These are phyloP conservation scores for Procavia capensis DNA, from an alignment of 2,113 vertebrate species.

Conservation along the genomic window DNA sequence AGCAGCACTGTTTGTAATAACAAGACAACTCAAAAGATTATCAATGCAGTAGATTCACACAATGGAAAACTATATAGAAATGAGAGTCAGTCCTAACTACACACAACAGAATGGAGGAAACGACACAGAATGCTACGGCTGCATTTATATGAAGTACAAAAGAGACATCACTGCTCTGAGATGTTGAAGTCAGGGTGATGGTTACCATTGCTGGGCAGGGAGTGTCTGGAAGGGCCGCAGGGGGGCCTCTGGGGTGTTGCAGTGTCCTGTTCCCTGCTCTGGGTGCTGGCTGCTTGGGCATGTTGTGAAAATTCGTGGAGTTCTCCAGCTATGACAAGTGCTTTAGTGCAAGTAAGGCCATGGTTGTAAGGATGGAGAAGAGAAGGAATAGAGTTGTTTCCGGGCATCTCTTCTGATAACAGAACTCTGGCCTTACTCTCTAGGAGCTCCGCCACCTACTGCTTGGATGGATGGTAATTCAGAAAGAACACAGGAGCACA, in stretches of 20 bases:
- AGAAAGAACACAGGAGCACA: not conserved
- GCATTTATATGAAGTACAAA: no score
- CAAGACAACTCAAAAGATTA: not conserved
- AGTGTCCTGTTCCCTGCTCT: not conserved
- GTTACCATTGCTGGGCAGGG: not conserved
- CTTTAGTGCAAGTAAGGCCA: not conserved
- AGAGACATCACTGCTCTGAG: no score
- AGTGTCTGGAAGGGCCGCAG: accelerated
- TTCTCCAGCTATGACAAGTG: accelerated
- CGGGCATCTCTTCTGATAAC: not conserved
- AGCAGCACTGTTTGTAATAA: not conserved
- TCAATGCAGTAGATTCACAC: no score
- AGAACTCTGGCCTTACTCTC: not conserved
- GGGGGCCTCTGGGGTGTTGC: not conserved
- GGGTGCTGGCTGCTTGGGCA: not conserved
- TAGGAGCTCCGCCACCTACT: not conserved
- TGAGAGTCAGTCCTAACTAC: not conserved
- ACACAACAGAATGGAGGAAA: not conserved
- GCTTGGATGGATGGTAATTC: not conserved
- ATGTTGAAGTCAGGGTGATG: not conserved
- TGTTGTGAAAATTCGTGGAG: not conserved
- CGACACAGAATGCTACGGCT: not conserved
- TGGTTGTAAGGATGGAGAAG: not conserved
- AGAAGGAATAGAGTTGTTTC: not conserved
- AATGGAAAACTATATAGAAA: not conserved